Percentiles rank a stretch among this genome's conserved stretches.
Conservation (phyloP, 2,797 vertebrate genomes). For the Triplophysa yarkandensis region DNA sequence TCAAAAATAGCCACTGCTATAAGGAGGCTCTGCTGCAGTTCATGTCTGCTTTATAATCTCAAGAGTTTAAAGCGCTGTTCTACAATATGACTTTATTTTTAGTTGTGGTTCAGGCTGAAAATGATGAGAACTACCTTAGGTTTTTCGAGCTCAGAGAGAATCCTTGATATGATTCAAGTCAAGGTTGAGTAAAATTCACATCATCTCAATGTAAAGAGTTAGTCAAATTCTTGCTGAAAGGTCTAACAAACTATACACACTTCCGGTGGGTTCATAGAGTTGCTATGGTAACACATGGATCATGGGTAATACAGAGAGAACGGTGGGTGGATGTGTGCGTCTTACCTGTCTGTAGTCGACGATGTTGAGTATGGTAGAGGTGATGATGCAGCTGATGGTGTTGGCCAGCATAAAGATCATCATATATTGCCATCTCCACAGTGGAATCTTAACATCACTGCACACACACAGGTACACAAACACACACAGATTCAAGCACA, state of each 20-base stretch:
- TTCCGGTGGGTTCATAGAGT: conserved; percentile 13
- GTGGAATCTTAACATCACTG: conserved; percentile 80
- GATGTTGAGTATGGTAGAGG: conserved; percentile 75
- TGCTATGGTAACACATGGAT: conserved; percentile 29
- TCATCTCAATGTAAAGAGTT: neutral
- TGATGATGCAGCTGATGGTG: conserved; percentile 75
- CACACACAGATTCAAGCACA: too few relatives aligned
- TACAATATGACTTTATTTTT: neutral
- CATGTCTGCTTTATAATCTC: neutral
- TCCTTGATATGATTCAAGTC: neutral
- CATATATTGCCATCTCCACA: conserved; percentile 83
- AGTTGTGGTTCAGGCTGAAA: neutral
- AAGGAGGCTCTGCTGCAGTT: neutral
- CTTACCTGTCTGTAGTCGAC: conserved; percentile 78
- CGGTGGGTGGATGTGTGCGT: conserved; percentile 12
- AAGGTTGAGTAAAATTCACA: neutral
- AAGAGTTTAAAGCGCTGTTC: neutral
- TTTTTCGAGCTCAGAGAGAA: neutral
- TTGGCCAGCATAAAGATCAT: conserved; percentile 86
- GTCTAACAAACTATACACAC: neutral
- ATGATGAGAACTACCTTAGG: neutral
- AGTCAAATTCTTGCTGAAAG: neutral
- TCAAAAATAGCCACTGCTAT: conserved; percentile 9
- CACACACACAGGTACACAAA: conserved; percentile 8
- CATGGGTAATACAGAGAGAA: conserved; percentile 20